These are phyloP conservation scores for Buphagus erythrorhynchus DNA, from an alignment of 2,797 vertebrate species.

Conservation along the genomic window DNA sequence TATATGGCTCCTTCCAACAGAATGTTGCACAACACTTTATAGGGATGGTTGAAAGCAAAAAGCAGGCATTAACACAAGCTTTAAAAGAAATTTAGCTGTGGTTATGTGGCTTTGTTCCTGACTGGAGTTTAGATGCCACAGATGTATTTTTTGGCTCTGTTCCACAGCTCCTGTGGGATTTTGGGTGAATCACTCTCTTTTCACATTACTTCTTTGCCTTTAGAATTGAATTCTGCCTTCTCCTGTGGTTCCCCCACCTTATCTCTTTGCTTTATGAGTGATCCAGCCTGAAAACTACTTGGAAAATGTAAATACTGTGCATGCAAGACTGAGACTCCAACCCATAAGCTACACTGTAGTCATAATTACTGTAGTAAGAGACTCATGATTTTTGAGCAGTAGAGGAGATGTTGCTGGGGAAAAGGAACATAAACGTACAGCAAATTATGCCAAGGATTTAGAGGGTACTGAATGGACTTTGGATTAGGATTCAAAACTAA, in stretches of 20 bases:
- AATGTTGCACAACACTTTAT: neutral
- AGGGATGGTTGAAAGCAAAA: neutral
- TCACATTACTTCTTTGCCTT: neutral
- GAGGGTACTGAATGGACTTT: neutral
- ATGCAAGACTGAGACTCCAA: neutral
- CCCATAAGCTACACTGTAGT: neutral
- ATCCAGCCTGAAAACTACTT: neutral
- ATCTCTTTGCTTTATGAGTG: neutral
- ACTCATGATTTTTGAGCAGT: neutral
- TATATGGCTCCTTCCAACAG: neutral
- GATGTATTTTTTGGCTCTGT: neutral
- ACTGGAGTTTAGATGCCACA: neutral
- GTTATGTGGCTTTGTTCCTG: neutral
- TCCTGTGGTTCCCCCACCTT: neutral
- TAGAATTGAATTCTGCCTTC: neutral
- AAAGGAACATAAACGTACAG: neutral
- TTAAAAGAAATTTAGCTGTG: neutral
- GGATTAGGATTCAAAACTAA: constrained; percentile 6
- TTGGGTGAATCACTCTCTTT: neutral
- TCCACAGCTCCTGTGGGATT: neutral
- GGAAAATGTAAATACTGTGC: neutral
- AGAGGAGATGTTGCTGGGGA: neutral
- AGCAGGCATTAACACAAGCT: neutral
- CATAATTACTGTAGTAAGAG: neutral
- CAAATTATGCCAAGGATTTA: neutral